A percentile compares a stretch with the other conserved stretches of the same genome.
Conservation (phyloP, 2,888 invertebrate species). For the Agonum fuliginosum region DNA sequence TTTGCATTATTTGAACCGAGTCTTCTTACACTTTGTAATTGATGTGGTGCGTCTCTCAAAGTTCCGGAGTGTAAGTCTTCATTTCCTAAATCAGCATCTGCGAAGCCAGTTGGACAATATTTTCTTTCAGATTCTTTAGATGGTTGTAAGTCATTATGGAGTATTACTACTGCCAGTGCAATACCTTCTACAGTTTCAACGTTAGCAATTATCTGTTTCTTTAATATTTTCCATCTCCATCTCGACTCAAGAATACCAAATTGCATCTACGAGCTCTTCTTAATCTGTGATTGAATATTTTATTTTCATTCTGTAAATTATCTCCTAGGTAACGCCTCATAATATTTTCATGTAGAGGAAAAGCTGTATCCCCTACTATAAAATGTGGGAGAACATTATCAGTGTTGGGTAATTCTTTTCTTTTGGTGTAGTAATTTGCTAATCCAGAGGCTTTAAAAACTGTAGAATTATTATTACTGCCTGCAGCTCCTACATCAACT, state of each 20-base stretch:
- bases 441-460: slow-evolving; percentile 46
- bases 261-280: slow-evolving; percentile 47
- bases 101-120: slow-evolving; percentile 57
- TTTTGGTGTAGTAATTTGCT: too few species aligned
- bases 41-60: slow-evolving; percentile 39
- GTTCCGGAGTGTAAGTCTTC: slow-evolving; percentile 31
- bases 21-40: slow-evolving; percentile 37
- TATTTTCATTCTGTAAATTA: slow-evolving; percentile 19
- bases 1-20: slow-evolving; percentile 53
- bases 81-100: slow-evolving; percentile 22
- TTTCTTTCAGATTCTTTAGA: slow-evolving; percentile 48
- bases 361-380: slow-evolving; percentile 61
- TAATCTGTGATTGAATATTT: slow-evolving; percentile 54
- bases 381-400: slow-evolving; percentile 54
- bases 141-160: slow-evolving; percentile 62
- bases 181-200: slow-evolving; percentile 59
- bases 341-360: slow-evolving; percentile 60
- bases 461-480: slow-evolving; percentile 44
- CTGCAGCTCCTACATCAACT: slow-evolving; percentile 60
- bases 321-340: slow-evolving; percentile 56
- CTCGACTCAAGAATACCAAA: slow-evolving; percentile 60
- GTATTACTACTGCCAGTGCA: slow-evolving; percentile 59
- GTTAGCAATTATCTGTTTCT: slow-evolving; percentile 58
- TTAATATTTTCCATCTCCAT: slow-evolving; percentile 59
- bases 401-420: slow-evolving; percentile 58